Evolutionary conservation across 2,797 vertebrate genomes (phyloP).

Genomic region (Trachops cirrhosus): DNA sequence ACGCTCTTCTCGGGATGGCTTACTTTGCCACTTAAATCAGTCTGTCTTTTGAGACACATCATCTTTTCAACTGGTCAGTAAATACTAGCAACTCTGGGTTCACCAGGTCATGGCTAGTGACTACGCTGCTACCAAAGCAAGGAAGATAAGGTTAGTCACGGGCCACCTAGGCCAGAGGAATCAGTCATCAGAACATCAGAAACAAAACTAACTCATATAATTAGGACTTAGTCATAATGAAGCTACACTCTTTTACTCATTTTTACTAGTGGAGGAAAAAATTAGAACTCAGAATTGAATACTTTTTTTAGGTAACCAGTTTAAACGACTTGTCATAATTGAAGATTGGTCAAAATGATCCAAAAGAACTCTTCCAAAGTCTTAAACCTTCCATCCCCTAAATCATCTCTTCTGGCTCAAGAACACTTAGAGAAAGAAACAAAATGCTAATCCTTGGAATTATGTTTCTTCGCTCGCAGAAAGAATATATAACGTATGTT

Average conservation of each 20-base stretch:
- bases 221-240: neutral
- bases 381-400: neutral
- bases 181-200: neutral
- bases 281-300: neutral
- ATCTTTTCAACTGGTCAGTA: neutral
- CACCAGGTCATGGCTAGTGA: neutral
- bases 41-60: neutral
- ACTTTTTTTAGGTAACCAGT: neutral
- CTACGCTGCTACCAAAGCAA: neutral
- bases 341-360: neutral
- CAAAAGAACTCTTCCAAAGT: neutral
- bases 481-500: conserved; percentile 36
- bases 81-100: neutral
- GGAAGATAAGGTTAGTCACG: neutral
- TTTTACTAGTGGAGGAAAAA: neutral
- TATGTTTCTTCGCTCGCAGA: conserved; percentile 33
- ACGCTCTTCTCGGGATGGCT: neutral
- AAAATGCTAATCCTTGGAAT: conserved; percentile 7
- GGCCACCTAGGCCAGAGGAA: neutral
- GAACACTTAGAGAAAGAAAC: neutral
- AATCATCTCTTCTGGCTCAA: conserved; percentile 10
- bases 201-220: neutral
- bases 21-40: neutral
- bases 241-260: neutral
- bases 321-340: neutral